These are phyloP conservation scores for Cryptophagus acutangulus DNA, from an alignment of 2,888 invertebrate genomes.

Conservation along the genomic window DNA sequence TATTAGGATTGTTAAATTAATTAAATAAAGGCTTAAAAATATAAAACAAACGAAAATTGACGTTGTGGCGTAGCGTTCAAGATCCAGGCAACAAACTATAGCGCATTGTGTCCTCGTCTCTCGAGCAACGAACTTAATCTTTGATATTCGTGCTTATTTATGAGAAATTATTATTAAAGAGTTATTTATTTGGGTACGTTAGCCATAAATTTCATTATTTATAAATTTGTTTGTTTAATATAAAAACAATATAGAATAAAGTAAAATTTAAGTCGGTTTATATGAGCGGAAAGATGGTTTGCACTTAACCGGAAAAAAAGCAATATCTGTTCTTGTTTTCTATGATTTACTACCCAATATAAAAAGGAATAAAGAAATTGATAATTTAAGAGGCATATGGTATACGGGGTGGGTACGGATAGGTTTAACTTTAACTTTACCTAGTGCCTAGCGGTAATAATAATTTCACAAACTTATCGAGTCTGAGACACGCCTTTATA, in stretches of 20 bases:
- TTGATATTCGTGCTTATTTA: too few species aligned
- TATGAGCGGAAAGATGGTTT: slow-evolving; percentile 6
- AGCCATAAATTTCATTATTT: slow-evolving; percentile 1
- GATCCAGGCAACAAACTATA: too few species aligned
- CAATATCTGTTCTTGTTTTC: slow-evolving; percentile 8
- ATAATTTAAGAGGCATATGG: slow-evolving; percentile 7
- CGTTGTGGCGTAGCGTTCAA: too few species aligned
- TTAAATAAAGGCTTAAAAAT: too few species aligned
- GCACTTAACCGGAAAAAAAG: slow-evolving; percentile 9
- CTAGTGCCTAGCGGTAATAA: slow-evolving; percentile 8
- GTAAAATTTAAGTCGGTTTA: slow-evolving; percentile 5
- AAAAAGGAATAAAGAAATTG: slow-evolving; percentile 7
- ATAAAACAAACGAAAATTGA: too few species aligned
- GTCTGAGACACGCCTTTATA: not conserved
- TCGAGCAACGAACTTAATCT: too few species aligned
- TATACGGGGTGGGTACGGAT: not conserved
- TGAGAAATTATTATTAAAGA: too few species aligned
- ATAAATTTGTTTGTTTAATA: not conserved
- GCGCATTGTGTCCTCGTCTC: too few species aligned
- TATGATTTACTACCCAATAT: slow-evolving; percentile 7
- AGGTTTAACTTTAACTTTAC: slow-evolving; percentile 5
- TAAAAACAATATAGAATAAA: slow-evolving; percentile 2
- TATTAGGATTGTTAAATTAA: too few species aligned
- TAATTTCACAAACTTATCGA: slow-evolving; percentile 6
- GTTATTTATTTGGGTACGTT: not conserved